Conservation (phyloP, 1,140 invertebrate genomes). For the Saccostrea cuccullata region DNA sequence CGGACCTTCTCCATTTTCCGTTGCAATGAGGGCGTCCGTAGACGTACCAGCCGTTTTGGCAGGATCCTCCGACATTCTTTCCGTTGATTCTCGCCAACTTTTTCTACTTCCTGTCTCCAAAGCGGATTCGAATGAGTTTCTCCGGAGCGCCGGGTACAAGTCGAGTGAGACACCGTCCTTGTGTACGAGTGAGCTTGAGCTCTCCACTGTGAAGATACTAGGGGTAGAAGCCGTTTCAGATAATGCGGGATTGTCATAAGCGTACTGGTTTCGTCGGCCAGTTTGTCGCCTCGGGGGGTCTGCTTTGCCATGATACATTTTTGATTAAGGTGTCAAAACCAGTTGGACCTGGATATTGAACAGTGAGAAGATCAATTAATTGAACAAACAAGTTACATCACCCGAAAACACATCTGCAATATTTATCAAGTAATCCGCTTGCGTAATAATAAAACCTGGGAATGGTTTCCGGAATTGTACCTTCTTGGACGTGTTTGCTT, state of each 20-base stretch:
- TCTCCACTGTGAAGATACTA: constrained; percentile 46
- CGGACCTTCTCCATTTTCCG: constrained; percentile 30
- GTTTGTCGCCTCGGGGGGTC: constrained; percentile 19
- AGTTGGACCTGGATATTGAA: background rate
- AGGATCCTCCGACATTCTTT: constrained; percentile 20
- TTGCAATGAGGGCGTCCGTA: constrained; percentile 50
- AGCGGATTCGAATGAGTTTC: constrained; percentile 50
- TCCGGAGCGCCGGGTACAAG: constrained; percentile 27
- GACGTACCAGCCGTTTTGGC: constrained; percentile 48
- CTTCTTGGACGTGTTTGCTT: background rate
- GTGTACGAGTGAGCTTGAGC: constrained; percentile 30
- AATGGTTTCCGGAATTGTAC: background rate
- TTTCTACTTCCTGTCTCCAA: constrained; percentile 43
- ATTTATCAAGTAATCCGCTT: background rate
- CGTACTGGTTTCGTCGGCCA: background rate
- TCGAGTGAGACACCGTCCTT: constrained; percentile 19
- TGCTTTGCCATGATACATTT: constrained; percentile 11
- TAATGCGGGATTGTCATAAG: constrained; percentile 1
- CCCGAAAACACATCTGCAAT: background rate
- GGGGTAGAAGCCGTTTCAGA: constrained; percentile 23
- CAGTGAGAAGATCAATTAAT: background rate
- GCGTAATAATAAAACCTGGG: background rate
- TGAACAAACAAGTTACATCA: constrained; percentile 13
- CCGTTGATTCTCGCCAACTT: constrained; percentile 18
- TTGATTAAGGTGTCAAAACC: background rate